phyloP scores from a whole-genome alignment of 2,888 invertebrate genomes.

The Trichogramma evanescens region DNA sequence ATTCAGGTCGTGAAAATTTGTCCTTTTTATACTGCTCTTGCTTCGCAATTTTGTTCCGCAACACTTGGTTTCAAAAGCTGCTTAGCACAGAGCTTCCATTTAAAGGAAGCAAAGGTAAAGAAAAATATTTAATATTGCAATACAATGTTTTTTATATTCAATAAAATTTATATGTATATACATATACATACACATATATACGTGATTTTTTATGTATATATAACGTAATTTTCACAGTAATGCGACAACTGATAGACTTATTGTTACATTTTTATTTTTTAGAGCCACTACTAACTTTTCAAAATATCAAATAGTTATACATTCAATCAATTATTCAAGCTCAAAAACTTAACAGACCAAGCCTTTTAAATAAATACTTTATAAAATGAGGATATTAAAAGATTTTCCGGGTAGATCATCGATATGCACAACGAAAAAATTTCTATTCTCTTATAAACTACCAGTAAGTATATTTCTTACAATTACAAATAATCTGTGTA shows the following conservation, averaged over 20 bases:
- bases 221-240: no score
- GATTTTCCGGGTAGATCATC: not conserved
- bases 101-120: no score
- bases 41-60: no score
- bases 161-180: not conserved
- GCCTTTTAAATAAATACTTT: constrained; percentile 27
- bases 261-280: not conserved
- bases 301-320: not conserved
- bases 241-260: not conserved
- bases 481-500: constrained; percentile 16
- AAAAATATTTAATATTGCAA: not conserved
- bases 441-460: not conserved
- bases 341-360: constrained; percentile 38
- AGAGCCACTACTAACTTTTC: not conserved
- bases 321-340: not conserved
- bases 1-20: no score
- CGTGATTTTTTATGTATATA: not conserved
- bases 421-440: not conserved
- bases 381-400: constrained; percentile 24
- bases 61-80: no score
- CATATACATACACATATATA: not conserved
- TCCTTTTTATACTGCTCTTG: no score
- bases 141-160: not conserved
- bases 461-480: constrained; percentile 22
- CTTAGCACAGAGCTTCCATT: no score